These are phyloP conservation scores for Distichodus sexfasciatus DNA, from an alignment of 2,797 vertebrate species.

Conservation along the genomic window DNA sequence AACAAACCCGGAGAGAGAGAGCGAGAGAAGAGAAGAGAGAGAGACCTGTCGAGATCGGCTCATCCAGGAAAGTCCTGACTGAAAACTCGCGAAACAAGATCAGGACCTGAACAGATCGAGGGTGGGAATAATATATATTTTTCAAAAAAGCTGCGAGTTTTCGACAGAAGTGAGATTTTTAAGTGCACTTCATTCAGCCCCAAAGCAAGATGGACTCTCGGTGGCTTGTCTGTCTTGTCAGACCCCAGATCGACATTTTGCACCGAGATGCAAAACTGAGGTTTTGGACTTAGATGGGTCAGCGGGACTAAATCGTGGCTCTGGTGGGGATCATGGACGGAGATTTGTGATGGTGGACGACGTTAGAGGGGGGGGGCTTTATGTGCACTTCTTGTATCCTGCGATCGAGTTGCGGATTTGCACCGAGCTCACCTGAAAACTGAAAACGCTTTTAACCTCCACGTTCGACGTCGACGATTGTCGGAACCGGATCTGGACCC, in stretches of 20 bases:
- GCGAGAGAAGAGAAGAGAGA: constrained; percentile 35
- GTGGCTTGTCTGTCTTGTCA: constrained; percentile 87
- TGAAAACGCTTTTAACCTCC: constrained; percentile 54
- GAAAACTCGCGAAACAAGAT: constrained; percentile 72
- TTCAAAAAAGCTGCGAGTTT: constrained; percentile 68
- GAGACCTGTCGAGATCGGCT: constrained; percentile 60
- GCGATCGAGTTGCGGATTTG: constrained; percentile 46
- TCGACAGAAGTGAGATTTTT: constrained; percentile 83
- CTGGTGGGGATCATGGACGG: neutral
- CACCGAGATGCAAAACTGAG: constrained; percentile 82
- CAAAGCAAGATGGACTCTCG: constrained; percentile 98
- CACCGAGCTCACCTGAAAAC: constrained; percentile 77
- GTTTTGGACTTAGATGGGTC: constrained; percentile 54
- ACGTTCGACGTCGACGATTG: neutral
- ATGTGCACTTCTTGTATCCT: constrained; percentile 44
- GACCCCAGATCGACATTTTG: constrained; percentile 90
- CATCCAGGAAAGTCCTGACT: constrained; percentile 54
- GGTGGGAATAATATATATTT: constrained; percentile 55
- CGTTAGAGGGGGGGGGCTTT: constrained; percentile 42
- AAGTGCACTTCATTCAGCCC: constrained; percentile 80
- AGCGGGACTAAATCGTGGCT: constrained; percentile 32
- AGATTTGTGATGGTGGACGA: constrained; percentile 22
- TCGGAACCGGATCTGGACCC: neutral
- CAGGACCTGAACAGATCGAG: constrained; percentile 39
- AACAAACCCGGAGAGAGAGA: constrained; percentile 52